These are phyloP conservation scores for Pampusana beccarii DNA, from an alignment of 2,113 vertebrate species.

Conservation along the genomic window DNA sequence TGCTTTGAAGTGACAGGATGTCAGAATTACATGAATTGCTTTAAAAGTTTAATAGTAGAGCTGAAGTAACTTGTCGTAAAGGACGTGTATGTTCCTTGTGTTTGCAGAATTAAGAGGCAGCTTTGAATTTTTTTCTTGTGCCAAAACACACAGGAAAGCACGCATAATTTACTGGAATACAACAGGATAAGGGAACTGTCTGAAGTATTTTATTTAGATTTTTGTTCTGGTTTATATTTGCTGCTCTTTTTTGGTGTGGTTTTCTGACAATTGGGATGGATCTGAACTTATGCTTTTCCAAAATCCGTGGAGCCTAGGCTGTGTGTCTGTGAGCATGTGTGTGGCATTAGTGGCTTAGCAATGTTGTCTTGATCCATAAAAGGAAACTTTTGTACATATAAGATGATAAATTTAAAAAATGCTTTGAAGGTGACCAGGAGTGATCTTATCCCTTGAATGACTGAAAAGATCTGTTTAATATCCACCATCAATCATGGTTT, in stretches of 20 bases:
- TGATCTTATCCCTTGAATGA: background rate
- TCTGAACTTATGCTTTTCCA: background rate
- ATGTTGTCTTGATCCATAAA: background rate
- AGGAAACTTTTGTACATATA: background rate
- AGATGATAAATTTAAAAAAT: background rate
- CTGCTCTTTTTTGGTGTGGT: background rate
- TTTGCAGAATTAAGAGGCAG: background rate
- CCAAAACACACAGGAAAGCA: conserved; percentile 22
- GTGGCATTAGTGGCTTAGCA: background rate
- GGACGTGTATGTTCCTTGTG: background rate
- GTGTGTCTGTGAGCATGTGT: background rate
- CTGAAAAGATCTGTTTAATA: background rate
- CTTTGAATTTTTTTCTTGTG: background rate
- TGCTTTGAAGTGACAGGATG: background rate
- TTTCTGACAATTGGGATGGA: background rate
- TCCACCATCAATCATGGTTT: background rate
- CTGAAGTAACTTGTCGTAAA: background rate
- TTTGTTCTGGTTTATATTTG: conserved; percentile 42
- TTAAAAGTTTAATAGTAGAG: background rate
- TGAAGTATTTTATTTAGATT: conserved; percentile 16
- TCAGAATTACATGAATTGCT: background rate
- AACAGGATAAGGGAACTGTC: background rate
- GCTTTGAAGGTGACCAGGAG: background rate
- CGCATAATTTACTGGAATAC: conserved; percentile 5
- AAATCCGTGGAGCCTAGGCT: background rate